These are phyloP conservation scores for Corythornis madagascariensis DNA, from an alignment of 2,113 vertebrate species.

Conservation along the genomic window DNA sequence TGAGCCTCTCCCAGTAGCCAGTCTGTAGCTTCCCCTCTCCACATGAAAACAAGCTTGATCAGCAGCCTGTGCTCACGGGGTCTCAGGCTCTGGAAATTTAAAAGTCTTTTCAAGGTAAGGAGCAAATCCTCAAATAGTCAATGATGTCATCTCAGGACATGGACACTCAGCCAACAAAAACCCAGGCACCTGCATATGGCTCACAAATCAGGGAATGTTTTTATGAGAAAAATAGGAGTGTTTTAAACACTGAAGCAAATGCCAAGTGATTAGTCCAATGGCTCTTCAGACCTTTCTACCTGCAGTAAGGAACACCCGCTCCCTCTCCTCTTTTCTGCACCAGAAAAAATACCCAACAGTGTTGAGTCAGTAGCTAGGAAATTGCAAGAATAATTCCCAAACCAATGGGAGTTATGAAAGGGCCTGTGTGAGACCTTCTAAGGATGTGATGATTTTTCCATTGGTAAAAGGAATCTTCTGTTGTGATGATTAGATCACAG, in stretches of 20 bases:
- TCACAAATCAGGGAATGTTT: not conserved
- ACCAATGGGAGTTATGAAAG: not conserved
- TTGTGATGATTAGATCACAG: not conserved
- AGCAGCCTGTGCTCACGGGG: not conserved
- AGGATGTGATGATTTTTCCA: not conserved
- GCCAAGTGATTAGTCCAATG: not conserved
- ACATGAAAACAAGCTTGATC: not conserved
- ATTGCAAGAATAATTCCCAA: not conserved
- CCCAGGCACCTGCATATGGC: not conserved
- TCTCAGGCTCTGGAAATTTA: not conserved
- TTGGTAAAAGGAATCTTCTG: not conserved
- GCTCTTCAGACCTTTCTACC: not conserved
- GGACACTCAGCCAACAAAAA: conserved; percentile 10
- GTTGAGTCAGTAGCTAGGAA: not conserved
- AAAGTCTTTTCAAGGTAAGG: not conserved
- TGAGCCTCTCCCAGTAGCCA: not conserved
- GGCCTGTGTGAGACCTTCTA: not conserved
- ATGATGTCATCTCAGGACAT: not conserved
- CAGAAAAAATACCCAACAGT: not conserved
- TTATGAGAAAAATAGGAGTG: not conserved
- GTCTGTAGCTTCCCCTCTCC: not conserved
- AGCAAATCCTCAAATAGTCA: not conserved
- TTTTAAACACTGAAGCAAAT: not conserved
- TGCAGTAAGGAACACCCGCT: not conserved
- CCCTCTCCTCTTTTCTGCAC: not conserved